Base-by-base conservation (phyloP, 2,888 invertebrate genomes). In the Steinernema carpocapsae region DNA sequence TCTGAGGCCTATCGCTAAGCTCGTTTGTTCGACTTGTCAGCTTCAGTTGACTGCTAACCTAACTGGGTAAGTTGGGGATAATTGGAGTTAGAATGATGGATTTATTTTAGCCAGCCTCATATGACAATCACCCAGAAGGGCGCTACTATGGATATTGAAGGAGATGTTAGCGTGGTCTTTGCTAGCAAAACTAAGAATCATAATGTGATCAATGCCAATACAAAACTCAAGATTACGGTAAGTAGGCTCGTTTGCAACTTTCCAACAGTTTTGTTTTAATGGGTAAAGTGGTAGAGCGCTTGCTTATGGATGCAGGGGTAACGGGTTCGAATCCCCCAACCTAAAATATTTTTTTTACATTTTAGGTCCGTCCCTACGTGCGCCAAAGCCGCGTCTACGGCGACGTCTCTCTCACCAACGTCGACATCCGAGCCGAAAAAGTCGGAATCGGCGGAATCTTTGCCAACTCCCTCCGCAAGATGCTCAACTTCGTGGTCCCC, bases 341-440 rank as follows among this genome's bases (percentile, higher is more conserved):
- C 56, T 10, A n/a, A 19, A 37, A 10, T n/a, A 6, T n/a, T n/a
- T n/a, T n/a, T n/a, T n/a, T n/a, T n/a, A n/a, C 19, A 26, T 59
- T 81, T 59, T 75, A 85, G 85, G 72, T 86, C 72, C 84, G 85
- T 70, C 86, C 86, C 14, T 78, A 83, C 4, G 81, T 86, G 48
- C 75, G 86, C 7, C 83, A 85, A 74, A 83, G 83, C 17, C 79
- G 83, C 48, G 72, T 86, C 26, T 85, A 83, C 76, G 85, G 85
- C 52, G 86, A 86, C 73, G 83, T 86, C 7, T 80, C 84, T 17
- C 71, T 86, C 72, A 84, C 85, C 10, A 84, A 82, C 56, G 84
- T 86, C n/a, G 86, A 86, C 76, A 82, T 86, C 78, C 85, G 86
- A 74, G 82, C 86, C 26, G 82, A 83, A 52, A 82, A 84, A 72